A percentile compares a stretch with the other conserved stretches of the same genome.
Evolutionary conservation across 2,888 invertebrate species (phyloP).

Genomic region (Polydrusus cervinus): DNA sequence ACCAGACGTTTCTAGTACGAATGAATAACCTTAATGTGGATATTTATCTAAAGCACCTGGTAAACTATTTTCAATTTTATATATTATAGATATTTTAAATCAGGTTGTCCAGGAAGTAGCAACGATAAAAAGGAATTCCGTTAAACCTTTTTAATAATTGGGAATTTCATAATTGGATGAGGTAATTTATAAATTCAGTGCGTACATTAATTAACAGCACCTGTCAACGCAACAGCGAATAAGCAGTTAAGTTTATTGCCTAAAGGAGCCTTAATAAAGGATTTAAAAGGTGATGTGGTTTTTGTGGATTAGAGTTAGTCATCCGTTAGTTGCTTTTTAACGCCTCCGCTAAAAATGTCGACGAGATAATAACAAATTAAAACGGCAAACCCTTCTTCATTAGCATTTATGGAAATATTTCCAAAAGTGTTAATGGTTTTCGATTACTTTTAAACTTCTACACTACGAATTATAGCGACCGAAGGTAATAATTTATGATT

Average conservation of each 20-base stretch:
- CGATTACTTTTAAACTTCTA: no score
- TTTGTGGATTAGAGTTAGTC: conserved; percentile 1
- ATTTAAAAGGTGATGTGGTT: conserved; percentile 8
- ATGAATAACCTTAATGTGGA: no score
- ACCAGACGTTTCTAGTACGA: no score
- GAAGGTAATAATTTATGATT: no score
- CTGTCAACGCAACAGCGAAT: conserved; percentile 21
- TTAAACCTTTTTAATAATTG: conserved; percentile 3
- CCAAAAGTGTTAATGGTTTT: not conserved
- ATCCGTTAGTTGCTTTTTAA: conserved; percentile 2
- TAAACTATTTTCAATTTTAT: not conserved
- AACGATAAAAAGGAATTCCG: conserved; percentile 21
- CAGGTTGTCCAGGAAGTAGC: conserved; percentile 20
- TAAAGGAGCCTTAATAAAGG: conserved; percentile 11
- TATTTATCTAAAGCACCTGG: not conserved
- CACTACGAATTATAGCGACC: no score
- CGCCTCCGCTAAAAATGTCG: conserved; percentile 3
- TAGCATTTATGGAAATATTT: not conserved
- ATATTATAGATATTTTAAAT: conserved; percentile 12
- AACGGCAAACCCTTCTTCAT: not conserved
- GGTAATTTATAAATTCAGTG: conserved; percentile 31
- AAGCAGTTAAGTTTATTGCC: conserved; percentile 22
- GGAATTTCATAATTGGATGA: conserved; percentile 37
- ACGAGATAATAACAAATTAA: not conserved
- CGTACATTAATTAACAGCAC: conserved; percentile 12